A percentile compares a stretch with the other conserved stretches of the same genome.
Evolutionary conservation across 2,888 invertebrate genomes (phyloP).

Genomic region (Synergus itoensis): DNA sequence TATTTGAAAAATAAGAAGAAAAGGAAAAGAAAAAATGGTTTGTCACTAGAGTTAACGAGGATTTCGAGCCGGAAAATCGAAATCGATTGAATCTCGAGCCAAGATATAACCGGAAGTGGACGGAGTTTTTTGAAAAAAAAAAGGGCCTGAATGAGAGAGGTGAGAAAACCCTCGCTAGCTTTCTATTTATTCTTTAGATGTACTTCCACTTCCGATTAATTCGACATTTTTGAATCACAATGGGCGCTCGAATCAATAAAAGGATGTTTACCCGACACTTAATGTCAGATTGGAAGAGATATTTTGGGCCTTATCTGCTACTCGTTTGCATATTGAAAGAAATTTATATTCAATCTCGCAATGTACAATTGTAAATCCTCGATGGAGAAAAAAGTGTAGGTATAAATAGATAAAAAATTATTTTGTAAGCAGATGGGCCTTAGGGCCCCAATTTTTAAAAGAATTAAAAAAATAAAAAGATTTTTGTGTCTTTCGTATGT

Average conservation of each 20-base stretch:
- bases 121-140: not conserved
- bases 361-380: constrained; percentile 1
- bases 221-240: constrained; percentile 29
- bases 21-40: constrained; percentile 15
- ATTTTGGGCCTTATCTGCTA: constrained; percentile 22
- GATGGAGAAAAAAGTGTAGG: not conserved
- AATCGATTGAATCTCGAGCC: constrained; percentile 1
- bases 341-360: constrained; percentile 4
- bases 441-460: not conserved
- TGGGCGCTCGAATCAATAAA: constrained; percentile 34
- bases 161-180: constrained; percentile 29
- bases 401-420: not conserved
- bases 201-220: constrained; percentile 32
- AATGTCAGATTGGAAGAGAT: not conserved
- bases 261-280: constrained; percentile 16
- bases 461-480: no score
- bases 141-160: constrained; percentile 10
- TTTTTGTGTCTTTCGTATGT: not conserved
- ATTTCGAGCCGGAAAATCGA: constrained; percentile 18
- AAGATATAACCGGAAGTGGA: constrained; percentile 3
- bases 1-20: constrained; percentile 1
- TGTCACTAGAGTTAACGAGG: constrained; percentile 23
- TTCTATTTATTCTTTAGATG: constrained; percentile 31
- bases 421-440: not conserved
- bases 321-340: not conserved